A percentile compares a stretch with the other conserved stretches of the same genome.
Evolutionary conservation across 1,140 invertebrate species (phyloP).

Genomic region (Diachasma alloeum): DNA sequence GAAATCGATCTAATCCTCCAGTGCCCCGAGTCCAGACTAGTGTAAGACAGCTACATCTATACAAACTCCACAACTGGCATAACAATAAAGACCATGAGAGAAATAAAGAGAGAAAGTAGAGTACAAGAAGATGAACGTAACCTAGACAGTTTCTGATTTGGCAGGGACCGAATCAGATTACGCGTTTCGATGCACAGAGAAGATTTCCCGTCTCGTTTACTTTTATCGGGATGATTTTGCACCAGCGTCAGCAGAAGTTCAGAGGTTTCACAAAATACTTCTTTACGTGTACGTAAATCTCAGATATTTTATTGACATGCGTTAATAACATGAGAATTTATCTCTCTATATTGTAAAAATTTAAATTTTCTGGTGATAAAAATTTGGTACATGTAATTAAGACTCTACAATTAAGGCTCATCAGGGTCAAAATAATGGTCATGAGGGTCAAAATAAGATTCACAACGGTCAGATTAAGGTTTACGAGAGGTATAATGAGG

Average conservation of each 20-base stretch:
- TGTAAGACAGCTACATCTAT: background rate
- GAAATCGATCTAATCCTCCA: constrained; percentile 12
- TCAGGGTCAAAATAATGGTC: too few relatives aligned
- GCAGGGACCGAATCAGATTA: constrained; percentile 20
- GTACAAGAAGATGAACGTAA: background rate
- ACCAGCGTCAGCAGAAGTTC: background rate
- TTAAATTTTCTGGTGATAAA: too few relatives aligned
- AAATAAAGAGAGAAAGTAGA: background rate
- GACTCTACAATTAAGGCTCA: too few relatives aligned
- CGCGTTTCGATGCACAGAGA: constrained; percentile 4
- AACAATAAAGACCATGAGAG: constrained; percentile 4
- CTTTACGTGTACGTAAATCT: background rate
- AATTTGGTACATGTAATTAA: too few relatives aligned
- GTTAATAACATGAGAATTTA: too few relatives aligned
- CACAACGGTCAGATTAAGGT: too few relatives aligned
- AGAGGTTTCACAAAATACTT: background rate
- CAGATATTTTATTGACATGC: background rate
- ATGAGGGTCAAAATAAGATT: too few relatives aligned
- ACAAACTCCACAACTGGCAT: background rate
- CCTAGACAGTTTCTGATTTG: constrained; percentile 19
- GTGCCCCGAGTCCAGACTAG: background rate
- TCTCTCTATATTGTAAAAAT: too few relatives aligned
- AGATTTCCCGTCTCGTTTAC: background rate
- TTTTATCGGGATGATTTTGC: background rate
- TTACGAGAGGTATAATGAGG: too few relatives aligned